A percentile compares a stretch with the other conserved stretches of the same genome.
phyloP scores from a whole-genome alignment of 2,113 vertebrate genomes.

The Pyxicephalus adspersus region DNA sequence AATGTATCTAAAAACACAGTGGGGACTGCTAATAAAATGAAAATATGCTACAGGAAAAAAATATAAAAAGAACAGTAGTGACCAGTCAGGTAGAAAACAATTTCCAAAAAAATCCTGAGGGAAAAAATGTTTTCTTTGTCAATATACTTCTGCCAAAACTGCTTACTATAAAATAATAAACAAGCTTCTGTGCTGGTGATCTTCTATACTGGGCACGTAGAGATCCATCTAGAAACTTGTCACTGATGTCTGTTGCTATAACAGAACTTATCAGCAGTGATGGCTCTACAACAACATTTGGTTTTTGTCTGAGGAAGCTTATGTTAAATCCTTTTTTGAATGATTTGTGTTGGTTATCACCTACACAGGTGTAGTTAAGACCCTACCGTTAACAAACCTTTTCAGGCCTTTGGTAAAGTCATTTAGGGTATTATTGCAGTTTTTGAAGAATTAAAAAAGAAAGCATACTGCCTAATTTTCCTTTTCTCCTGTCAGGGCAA shows the following conservation, averaged over 20 bases:
- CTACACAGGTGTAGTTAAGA: too few relatives aligned
- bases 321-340: neutral
- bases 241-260: constrained; percentile 15
- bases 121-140: constrained; percentile 41
- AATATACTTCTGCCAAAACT: constrained; percentile 37
- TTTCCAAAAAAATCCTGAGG: constrained; percentile 41
- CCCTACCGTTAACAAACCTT: too few relatives aligned
- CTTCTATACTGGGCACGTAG: constrained; percentile 18
- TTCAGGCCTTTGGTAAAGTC: too few relatives aligned
- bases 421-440: too few relatives aligned
- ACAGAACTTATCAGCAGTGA: constrained; percentile 6
- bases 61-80: constrained; percentile 26
- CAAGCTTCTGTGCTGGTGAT: constrained; percentile 14
- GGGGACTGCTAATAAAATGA: constrained; percentile 54
- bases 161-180: constrained; percentile 41
- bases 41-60: constrained; percentile 53
- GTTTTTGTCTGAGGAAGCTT: neutral
- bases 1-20: constrained; percentile 62
- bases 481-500: too few relatives aligned
- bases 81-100: constrained; percentile 55
- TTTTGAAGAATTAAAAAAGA: too few relatives aligned
- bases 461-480: too few relatives aligned
- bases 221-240: constrained; percentile 16
- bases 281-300: neutral
- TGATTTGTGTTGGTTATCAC: too few relatives aligned